phyloP scores from a whole-genome alignment of 1,140 invertebrate genomes.

The Delia radicum region DNA sequence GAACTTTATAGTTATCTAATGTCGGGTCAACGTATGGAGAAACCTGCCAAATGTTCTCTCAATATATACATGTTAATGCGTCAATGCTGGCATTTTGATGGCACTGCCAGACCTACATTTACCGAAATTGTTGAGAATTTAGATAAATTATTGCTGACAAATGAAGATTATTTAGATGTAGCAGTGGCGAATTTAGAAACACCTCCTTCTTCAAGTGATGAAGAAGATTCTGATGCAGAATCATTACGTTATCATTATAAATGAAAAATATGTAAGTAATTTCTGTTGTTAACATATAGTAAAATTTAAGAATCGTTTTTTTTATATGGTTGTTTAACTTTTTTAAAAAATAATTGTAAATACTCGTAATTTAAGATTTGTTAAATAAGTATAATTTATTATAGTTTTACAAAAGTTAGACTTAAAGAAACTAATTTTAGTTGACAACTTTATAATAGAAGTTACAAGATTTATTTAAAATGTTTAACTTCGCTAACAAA shows the following conservation, averaged over 20 bases:
- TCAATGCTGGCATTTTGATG: constrained; percentile 91
- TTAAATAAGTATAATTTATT: neutral
- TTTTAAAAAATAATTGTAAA: neutral
- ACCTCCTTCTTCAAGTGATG: constrained; percentile 80
- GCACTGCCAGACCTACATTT: constrained; percentile 83
- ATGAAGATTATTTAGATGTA: constrained; percentile 89
- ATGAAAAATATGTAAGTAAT: constrained; percentile 18
- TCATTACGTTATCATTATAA: constrained; percentile 42
- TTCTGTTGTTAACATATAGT: neutral
- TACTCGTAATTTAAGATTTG: neutral
- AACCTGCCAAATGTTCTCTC: constrained; percentile 87
- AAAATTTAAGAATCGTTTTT: neutral
- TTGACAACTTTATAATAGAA: no score
- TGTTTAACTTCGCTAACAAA: no score
- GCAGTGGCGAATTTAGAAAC: constrained; percentile 79
- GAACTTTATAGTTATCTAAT: constrained; percentile 81
- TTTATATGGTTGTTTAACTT: neutral
- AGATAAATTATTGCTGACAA: constrained; percentile 82
- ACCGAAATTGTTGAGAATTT: constrained; percentile 84
- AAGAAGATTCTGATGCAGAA: constrained; percentile 57
- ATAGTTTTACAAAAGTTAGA: no score
- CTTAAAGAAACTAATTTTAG: no score
- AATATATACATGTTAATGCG: constrained; percentile 94
- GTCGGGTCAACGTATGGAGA: constrained; percentile 91
- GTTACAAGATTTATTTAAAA: no score